Conservation (phyloP, 2,113 vertebrate species). For the Salvelinus alpinus region DNA sequence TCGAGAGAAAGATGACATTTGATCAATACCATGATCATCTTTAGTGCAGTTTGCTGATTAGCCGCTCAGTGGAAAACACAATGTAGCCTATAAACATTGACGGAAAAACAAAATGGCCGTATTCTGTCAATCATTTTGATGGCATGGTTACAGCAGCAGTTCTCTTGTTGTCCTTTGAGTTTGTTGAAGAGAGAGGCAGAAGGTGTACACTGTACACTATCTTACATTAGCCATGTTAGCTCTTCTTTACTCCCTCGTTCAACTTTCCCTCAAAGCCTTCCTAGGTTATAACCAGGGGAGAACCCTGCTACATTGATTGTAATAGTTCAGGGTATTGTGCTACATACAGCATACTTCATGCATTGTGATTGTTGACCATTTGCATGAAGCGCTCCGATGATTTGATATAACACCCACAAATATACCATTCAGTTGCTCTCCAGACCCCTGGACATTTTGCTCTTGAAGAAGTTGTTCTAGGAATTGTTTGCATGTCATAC, state of each 20-base stretch:
- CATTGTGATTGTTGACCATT: conserved; percentile 42
- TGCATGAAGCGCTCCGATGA: conserved; percentile 25
- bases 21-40: background rate
- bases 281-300: conserved; percentile 43
- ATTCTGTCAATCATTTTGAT: conserved; percentile 16
- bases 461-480: background rate
- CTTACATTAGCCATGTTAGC: conserved; percentile 35
- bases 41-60: background rate
- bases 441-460: background rate
- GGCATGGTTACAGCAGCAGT: conserved; percentile 36
- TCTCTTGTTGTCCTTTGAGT: background rate
- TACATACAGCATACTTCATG: conserved; percentile 42
- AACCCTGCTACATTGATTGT: conserved; percentile 42
- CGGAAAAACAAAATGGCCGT: background rate
- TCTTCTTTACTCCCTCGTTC: conserved; percentile 16
- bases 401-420: conserved; percentile 11
- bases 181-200: background rate
- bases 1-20: too few species aligned
- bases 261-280: conserved; percentile 24
- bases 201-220: conserved; percentile 13
- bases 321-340: conserved; percentile 64
- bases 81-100: background rate
- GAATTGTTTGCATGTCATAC: background rate
- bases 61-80: background rate
- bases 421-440: background rate